Base-by-base conservation (phyloP, 1,140 invertebrate species). In the Eupeodes corollae region DNA sequence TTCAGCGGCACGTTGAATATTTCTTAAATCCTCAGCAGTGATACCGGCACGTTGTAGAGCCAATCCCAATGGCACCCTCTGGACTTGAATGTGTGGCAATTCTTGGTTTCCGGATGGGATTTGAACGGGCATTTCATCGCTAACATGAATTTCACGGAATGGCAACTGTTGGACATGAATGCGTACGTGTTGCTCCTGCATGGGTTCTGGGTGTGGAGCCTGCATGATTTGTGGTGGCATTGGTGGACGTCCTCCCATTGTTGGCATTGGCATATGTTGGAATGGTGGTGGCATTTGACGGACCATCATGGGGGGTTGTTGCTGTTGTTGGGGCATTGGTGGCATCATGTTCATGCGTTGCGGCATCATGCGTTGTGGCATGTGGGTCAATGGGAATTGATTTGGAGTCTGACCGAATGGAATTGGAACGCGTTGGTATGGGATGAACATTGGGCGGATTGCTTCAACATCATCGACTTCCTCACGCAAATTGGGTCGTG, bases 21-120 rank as follows among this genome's bases (percentile, higher is more conserved):
- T 75, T 42, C 73, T 70, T 46, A 80, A 58, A 56, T 79, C 73
- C 43, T 79, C 77, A 47, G 76, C 75, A 6, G 76, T 77, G 56
- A 79, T 70, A 30, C 74, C 75, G n/a, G 73, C 59, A 46, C 66
- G 63, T 47, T 70, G 63, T 19, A 68, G 55, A 10, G 71, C 64
- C 45, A 69, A 49, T 16, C 56, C 62, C 49, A 71, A 51, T n/a
- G 67, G 63, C 48, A 68, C 55, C 44, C 63, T 56, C 48, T 62
- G 60, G 38, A 66, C 46, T 41, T 54, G 52, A 39, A 49, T 48
- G 16, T 49, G 47, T 42, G 49, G 52, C 46, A 48, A 46, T 40
- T 53, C 45, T 19, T 44, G 46, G 26, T 52, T 51, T 19, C 56
- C 53, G 19, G 56, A 50, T 14, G 48, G 57, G 26, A 62, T 62